Evolutionary conservation across 2,797 vertebrate species (phyloP), one percentile per base, ranked within the genome.

Genomic region (Falco biarmicus): DNA sequence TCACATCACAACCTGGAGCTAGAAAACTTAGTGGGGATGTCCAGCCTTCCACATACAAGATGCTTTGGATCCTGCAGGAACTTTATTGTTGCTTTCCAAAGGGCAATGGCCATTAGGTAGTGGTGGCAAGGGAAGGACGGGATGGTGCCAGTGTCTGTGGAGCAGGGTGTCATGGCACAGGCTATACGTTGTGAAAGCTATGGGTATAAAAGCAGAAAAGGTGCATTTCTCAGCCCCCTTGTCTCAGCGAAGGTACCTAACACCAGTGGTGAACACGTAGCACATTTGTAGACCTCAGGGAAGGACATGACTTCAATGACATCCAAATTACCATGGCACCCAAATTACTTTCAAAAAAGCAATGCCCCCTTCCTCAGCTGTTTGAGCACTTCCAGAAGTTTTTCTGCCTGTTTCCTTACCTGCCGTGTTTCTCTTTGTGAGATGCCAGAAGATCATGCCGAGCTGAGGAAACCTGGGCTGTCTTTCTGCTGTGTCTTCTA

Each of bases 221-320:
- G 16, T 8, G 21, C 15, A 20, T 68, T 91, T 63, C 28, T 81
- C 45, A 39, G 25, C 29, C 71, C 29, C 14, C 10, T 2, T 21
- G 51, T 51, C 84, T 31, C 53, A 16, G 3, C 3, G 4, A 57
- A 63, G 17, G 14, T n/a, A 41, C 15, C 11, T 28, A n/a, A 50
- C 6, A 32, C 13, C 54, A 16, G 15, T 2, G 19, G 48, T 9
- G 68, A 60, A 15, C 17, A 56, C 8, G 0, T 6, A 59, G 32
- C 22, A 8, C 0, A 0, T 59, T 70, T 20, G 31, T 1, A 28
- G 68, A 43, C n/a, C 26, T 28, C 13, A 3, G 13, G 26, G 53
- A 79, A 82, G 29, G 53, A 21, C 34, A 16, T 0, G 25, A 15
- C 56, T 70, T 61, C 22, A 9, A 26, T 0, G 1, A 37, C 5